Base-by-base conservation (phyloP, 2,797 vertebrate genomes). In the Pitangus sulphuratus region DNA sequence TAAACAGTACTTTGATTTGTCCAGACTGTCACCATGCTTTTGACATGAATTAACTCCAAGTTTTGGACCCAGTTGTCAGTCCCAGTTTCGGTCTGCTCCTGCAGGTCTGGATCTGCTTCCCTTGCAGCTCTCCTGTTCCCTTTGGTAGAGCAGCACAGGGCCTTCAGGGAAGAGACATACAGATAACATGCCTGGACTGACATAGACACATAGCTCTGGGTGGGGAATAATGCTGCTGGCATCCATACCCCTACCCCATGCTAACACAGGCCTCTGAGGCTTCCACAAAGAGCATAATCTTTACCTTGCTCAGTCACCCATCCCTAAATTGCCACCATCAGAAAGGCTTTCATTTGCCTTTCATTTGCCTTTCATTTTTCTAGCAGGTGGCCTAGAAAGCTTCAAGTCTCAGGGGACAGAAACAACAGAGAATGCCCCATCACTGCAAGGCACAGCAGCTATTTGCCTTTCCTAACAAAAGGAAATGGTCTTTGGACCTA, bases 141-240 rank as follows among this genome's bases (percentile, higher is more conserved):
- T 71, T 15, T 6, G 31, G 40, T 0, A 47, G 57, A 31, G 42
- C 24, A 74, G 30, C 33, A 54, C 9, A 40, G 47, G 2, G 8
- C 33, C 33, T 81, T 56, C 40, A 24, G 39, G 40, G 39, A 51
- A 33, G 12, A 69, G 37, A 47, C 6, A 11, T 0, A 3, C 6
- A 53, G 50, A 6, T 22, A 65, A 17, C 0, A 0, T 2, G 11
- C 33, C 69, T 15, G 22, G 17, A 11, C 26, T 48, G n/a, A 28
- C 5, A 35, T 14, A 28, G 9, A 3, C 26, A 13, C 3, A 0
- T 1, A 50, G 54, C 11, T 24, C 53, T 33, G 35, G 22, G 12
- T 42, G 20, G 24, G 16, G 8, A 83, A 33, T 0, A 20, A 35
- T 1, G 30, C 69, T 81, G n/a, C 40, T 64, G 62, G 54, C 50